Base-by-base conservation (phyloP, 2,797 vertebrate species). In the Argentina silus region DNA sequence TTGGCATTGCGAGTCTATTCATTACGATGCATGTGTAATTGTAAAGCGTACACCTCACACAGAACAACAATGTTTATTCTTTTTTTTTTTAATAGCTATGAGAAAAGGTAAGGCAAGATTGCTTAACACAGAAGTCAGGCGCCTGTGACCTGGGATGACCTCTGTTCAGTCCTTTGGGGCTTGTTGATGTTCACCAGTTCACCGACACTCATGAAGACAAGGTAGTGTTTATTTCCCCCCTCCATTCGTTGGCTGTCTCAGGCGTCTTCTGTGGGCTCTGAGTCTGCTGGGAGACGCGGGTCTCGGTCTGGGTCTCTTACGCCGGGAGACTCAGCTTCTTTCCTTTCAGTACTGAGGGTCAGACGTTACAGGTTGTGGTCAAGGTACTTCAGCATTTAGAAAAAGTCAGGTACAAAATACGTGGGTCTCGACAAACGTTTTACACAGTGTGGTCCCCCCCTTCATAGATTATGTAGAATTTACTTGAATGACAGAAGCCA, bases 241-340 rank as follows among this genome's bases (percentile, higher is more conserved):
- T 89, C 86, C 86, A 89, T 92, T 88, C 81, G 74, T 81, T 80
- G 91, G 93, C 95, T 91, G 87, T 93, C 91, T 95, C 92, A 91
- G 94, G 94, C 94, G 94, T 96, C 95, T 94, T 91, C 88, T 71
- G 87, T 92, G 91, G 85, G 88, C 90, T 92, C 92, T 78, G 92
- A 91, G 95, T 95, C 94, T 88, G 92, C 91, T 93, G 93, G 92
- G 94, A 95, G 95, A 94, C 78, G 92, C 91, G 63, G 66, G 63
- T 83, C 83, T 83, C 82, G 78, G 88, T 80, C 84, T 93, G 93
- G 90, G 88, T 87, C 90, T 93, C 93, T 96, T 98, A 99, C 0
- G 97, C 98, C 82, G 97, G 98, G 91, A 99, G 96, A 92, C 98
- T 99, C 89, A 99, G 94, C 92, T 99, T 99, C 96, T 99, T 99